phyloP scores from a whole-genome alignment of 2,113 vertebrate species.

The Neodon shergylaensis region DNA sequence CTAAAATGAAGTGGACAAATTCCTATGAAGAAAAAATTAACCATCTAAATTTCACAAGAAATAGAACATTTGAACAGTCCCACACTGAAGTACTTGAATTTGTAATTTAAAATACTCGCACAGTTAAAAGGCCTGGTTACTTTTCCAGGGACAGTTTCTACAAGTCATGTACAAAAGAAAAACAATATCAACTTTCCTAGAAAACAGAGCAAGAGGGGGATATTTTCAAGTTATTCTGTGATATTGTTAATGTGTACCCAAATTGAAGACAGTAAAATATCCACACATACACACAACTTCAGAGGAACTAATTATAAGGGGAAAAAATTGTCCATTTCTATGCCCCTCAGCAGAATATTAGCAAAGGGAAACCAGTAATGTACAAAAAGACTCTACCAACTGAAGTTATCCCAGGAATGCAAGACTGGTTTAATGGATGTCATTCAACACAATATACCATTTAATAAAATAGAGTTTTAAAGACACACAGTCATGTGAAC shows the following conservation, averaged over 20 bases:
- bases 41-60: not conserved
- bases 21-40: not conserved
- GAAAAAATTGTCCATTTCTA: not conserved
- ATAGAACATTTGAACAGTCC: not conserved
- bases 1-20: not conserved
- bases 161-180: not conserved
- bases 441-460: not conserved
- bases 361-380: not conserved
- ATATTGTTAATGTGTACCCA: not conserved
- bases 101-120: slow-evolving; percentile 2
- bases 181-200: not conserved
- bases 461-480: not conserved
- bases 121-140: not conserved
- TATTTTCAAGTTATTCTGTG: not conserved
- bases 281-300: not conserved
- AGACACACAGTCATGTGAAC: not conserved
- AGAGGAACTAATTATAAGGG: not conserved
- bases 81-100: not conserved
- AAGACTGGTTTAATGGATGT: not conserved
- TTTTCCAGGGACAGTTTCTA: not conserved
- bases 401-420: not conserved
- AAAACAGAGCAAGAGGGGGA: not conserved
- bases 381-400: not conserved
- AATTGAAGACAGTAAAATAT: not conserved
- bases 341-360: not conserved